phyloP scores from a whole-genome alignment of 2,888 invertebrate genomes.

The Amblyjoppa proteus region DNA sequence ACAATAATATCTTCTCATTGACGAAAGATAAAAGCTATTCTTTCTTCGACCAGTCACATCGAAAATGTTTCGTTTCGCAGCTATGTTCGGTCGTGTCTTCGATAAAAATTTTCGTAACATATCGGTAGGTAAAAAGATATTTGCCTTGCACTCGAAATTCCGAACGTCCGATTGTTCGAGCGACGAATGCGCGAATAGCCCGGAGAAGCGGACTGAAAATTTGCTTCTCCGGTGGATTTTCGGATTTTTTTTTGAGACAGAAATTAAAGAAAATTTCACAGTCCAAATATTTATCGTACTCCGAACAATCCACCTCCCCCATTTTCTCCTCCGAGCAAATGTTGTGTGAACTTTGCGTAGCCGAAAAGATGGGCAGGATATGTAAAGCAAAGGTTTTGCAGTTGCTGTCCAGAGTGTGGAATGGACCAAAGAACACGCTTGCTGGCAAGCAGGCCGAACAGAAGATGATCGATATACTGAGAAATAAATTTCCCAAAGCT shows the following conservation, averaged over 20 bases:
- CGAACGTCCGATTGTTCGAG: not conserved
- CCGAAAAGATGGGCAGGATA: slow-evolving; percentile 74
- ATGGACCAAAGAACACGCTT: slow-evolving; percentile 78
- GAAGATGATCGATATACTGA: slow-evolving; percentile 84
- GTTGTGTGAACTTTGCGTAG: not conserved
- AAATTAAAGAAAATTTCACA: not conserved
- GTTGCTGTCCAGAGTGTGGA: slow-evolving; percentile 83
- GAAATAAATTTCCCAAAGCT: slow-evolving; percentile 87
- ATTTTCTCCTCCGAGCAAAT: not conserved
- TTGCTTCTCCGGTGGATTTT: slow-evolving; percentile 33
- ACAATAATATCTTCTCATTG: not conserved
- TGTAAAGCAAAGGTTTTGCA: slow-evolving; percentile 82
- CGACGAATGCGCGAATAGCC: slow-evolving; percentile 36
- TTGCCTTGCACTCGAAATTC: slow-evolving; percentile 16
- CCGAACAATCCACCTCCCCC: not conserved
- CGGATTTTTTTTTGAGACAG: not conserved
- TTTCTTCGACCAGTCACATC: slow-evolving; percentile 23
- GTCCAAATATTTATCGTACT: not conserved
- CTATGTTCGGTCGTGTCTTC: slow-evolving; percentile 78
- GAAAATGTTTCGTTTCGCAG: slow-evolving; percentile 37
- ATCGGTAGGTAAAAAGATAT: slow-evolving; percentile 78
- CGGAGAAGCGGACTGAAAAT: slow-evolving; percentile 31
- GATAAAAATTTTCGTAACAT: slow-evolving; percentile 78
- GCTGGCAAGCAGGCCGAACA: slow-evolving; percentile 82
- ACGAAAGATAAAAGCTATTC: not conserved